Evolutionary conservation across 2,113 vertebrate genomes (phyloP), one percentile per base, ranked within the genome.

Genomic region (Leiothrix lutea): DNA sequence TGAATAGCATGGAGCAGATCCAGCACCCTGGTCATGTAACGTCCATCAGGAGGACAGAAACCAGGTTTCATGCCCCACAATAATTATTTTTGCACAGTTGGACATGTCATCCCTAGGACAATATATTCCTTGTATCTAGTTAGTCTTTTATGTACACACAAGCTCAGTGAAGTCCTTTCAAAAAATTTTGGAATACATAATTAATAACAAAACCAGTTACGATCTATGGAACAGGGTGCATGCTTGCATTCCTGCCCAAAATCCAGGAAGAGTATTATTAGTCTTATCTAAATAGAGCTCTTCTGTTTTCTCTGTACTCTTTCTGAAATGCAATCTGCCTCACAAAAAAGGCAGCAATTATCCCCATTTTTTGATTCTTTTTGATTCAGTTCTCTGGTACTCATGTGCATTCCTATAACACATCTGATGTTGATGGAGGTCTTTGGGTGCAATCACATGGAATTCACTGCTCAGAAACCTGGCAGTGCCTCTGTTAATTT

Each of bases 321-420:
- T 91, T 90, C 78, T 89, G 78, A 90, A 93, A 93, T 23, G 70
- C 28, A 85, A 48, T 71, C 73, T 82, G 84, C 40, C 69, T 93
- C 66, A 86, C 82, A 88, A 82, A 90, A 94, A 88, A 92, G 66
- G 78, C 82, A 93, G 70, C 58, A 92, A 82, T 91, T 93, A 90
- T 75, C 66, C 44, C 48, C 38, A 26, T 81, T 93, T 71, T 75
- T 64, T 57, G 40, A 65, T 79, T 80, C 31, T 60, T 82, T 91
- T 69, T 57, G 24, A 85, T 85, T 62, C 66, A 56, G 60, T 78
- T 95, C 58, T 58, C 24, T 84, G 64, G 29, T 70, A 47, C 73
- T 88, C 31, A 9, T 44, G 50, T 61, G 57, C 79, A 80, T 88
- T 58, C 40, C 44, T 81, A 25, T 38, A 64, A 67, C 31, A 57